Evolutionary conservation across 2,113 vertebrate genomes (phyloP), one percentile per base, ranked within the genome.

Genomic region (Cinclus cinclus): DNA sequence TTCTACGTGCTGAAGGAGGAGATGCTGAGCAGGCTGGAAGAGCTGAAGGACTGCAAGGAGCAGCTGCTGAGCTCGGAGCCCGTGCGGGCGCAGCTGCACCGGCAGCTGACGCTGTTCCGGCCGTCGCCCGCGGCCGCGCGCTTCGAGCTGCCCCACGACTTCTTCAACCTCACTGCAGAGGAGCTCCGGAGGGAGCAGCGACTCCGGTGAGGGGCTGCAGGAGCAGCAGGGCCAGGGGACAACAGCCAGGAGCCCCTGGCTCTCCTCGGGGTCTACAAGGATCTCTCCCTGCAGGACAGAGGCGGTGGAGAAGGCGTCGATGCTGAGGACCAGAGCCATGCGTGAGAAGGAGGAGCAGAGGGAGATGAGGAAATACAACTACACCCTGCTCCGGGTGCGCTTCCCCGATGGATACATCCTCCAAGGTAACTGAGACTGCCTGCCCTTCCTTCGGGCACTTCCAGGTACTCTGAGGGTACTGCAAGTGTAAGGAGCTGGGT

Each of bases 261-360:
- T 23, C 15, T 17, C 10, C 18, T 1, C 1, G 19, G 39, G 5
- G 11, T 4, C 21, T 39, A 13, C 41, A 18, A 6, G 6, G 27
- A 22, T 46, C 10, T 87, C 30, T 42, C 71, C 52, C 62, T n/a
- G 6, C 90, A 99, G 99, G 97, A 97, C 98, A 0, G 99, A 99
- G 23, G 93, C 98, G 0, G 97, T 99, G 95, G 99, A 99, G 82
- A 98, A 98, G 96, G 98, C 98, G 11, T 93, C 98, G 2, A 97
- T 98, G 98, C 97, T 99, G 87, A 97, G 99, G 68, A 99, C 99
- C 3, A 99, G 99, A 92, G 99, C 98, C 71, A 99, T 99, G 99
- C 97, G 99, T 49, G 99, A 99, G 94, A 98, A 96, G 42, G 99
- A 99, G 17, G 99, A 99, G 82, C 99, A 99, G 67, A 97, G 98